These are phyloP conservation scores for Sinocyclocheilus anophthalmus DNA, from an alignment of 2,113 vertebrate species.

Conservation along the genomic window DNA sequence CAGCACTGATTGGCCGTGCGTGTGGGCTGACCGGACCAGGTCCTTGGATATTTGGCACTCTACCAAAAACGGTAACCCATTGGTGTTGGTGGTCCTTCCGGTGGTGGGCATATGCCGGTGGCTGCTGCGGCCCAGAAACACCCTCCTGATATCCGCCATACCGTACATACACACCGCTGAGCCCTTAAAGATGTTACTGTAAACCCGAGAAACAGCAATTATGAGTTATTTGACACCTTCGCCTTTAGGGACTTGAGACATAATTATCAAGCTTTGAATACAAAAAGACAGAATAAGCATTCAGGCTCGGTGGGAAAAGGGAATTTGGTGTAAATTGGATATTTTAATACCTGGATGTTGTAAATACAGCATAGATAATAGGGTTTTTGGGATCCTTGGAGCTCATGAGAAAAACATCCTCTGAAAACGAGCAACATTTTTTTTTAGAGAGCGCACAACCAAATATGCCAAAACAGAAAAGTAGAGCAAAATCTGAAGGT, in stretches of 20 bases:
- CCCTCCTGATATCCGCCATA: conserved; percentile 93
- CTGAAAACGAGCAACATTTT: conserved; percentile 71
- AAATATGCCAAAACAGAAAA: too few relatives aligned
- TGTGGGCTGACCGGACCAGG: too few relatives aligned
- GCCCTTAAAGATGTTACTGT: conserved; percentile 96
- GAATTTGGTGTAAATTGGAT: conserved; percentile 28
- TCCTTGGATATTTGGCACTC: conserved; percentile 95
- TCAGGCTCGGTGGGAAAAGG: background rate
- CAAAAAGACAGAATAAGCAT: background rate
- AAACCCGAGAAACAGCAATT: conserved; percentile 46
- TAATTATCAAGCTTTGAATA: background rate
- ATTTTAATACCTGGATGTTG: conserved; percentile 88
- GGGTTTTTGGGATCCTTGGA: conserved; percentile 97
- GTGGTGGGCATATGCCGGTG: too few relatives aligned
- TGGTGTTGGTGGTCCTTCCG: conserved; percentile 96
- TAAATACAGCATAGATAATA: conserved; percentile 93
- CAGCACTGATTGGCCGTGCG: too few relatives aligned
- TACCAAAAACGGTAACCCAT: conserved; percentile 94
- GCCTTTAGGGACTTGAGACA: background rate
- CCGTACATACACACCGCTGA: conserved; percentile 97
- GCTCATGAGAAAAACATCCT: conserved; percentile 96
- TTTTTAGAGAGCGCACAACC: too few relatives aligned
- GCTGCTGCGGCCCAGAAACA: conserved; percentile 94
- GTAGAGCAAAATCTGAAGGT: background rate
- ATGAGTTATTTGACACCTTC: background rate